A percentile compares a stretch with the other conserved stretches of the same genome.
phyloP scores from a whole-genome alignment of 2,113 vertebrate species.

The Sisor rabdophorus region DNA sequence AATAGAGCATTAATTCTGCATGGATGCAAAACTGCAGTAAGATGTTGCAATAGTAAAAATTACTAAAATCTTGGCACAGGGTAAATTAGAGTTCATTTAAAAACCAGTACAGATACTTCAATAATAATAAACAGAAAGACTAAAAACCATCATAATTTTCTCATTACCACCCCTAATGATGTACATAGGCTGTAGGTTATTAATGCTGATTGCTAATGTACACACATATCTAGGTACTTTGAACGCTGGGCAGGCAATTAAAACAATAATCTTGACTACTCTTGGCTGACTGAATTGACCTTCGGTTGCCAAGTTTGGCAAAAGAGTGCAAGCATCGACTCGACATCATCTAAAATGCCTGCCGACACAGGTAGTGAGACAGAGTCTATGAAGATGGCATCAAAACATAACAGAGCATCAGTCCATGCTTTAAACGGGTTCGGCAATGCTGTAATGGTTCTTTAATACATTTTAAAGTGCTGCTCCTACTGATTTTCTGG shows the following conservation, averaged over 20 bases:
- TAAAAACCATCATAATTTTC: neutral
- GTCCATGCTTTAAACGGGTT: conserved; percentile 10
- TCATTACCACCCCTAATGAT: neutral
- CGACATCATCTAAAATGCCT: neutral
- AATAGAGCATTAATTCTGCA: neutral
- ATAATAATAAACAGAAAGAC: neutral
- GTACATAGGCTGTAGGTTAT: neutral
- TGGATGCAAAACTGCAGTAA: neutral
- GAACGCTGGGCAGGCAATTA: neutral
- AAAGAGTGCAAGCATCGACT: neutral
- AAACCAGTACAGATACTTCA: neutral
- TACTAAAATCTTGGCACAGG: neutral
- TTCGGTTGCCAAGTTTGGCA: conserved; percentile 4
- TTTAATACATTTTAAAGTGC: neutral
- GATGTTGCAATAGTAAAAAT: neutral
- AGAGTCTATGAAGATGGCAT: neutral
- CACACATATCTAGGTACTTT: neutral
- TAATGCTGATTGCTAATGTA: neutral
- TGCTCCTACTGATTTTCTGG: conserved; percentile 15
- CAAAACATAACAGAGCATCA: conserved; percentile 5
- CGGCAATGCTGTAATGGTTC: conserved; percentile 9
- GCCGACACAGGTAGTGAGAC: neutral
- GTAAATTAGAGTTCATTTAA: neutral
- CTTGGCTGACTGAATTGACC: conserved; percentile 10
- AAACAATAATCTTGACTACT: conserved; percentile 23